Base-by-base conservation (phyloP, 2,113 vertebrate genomes). In the Sitta europaea region DNA sequence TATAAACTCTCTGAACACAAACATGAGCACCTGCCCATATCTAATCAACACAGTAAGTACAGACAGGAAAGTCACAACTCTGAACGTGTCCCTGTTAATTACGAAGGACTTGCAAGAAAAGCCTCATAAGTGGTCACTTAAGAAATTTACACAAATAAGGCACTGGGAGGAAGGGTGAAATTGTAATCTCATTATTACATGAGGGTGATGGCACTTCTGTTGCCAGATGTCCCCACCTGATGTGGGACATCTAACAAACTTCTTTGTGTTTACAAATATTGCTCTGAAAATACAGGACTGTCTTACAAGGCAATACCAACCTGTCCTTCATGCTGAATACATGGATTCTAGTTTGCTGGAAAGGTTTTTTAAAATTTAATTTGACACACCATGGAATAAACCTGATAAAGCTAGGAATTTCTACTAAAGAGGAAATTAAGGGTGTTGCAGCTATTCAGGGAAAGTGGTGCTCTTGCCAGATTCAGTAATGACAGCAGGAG, bases 381-480 rank as follows among this genome's bases (percentile, higher is more conserved):
- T 86, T 81, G 38, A 29, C 40, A 21, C 36, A 51, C 4, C 17
- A 38, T 25, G 24, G 68, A 91, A 85, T 42, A 87, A 92, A 87
- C 3, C 10, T 10, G 73, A 81, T 13, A 58, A 66, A 92, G 63
- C 21, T 3, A 77, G 17, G 11, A 71, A 63, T 59, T 91, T 75
- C 53, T 51, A n/a, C 27, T 43, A 48, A 71, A 95, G 68, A 95
- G 73, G 84, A 96, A 97, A 85, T 91, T 47, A 82, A 80, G 83
- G 82, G 40, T 63, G 67, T 53, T 78, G 40, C 43, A 88, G 58
- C 35, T 74, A 31, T 66, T 91, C 38, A 35, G 17, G 35, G 73
- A 81, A 92, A 86, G 82, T 2, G 6, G 48, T 55, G 38, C 16
- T 84, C 65, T 84, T 86, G 68, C 73, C 80, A 84, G 59, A 47